Evolutionary conservation across 2,113 vertebrate species (phyloP).

Genomic region (Oxyruncus cristatus): DNA sequence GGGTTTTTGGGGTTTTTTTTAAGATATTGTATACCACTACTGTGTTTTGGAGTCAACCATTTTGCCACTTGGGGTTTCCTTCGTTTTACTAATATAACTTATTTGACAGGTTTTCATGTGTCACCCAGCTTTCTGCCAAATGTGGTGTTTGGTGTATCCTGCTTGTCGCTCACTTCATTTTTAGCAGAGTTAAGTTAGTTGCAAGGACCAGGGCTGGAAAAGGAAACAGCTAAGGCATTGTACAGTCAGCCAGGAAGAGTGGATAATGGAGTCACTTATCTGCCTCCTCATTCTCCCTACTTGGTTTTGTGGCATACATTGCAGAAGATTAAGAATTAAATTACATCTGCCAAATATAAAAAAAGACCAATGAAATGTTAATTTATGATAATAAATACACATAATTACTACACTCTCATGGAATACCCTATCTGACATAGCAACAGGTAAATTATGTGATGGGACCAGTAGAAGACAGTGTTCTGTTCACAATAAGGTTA

Average conservation of each 20-base stretch:
- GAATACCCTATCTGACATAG: neutral
- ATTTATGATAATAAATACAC: neutral
- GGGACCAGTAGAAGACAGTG: neutral
- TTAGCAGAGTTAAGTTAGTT: constrained; percentile 2
- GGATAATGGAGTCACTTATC: neutral
- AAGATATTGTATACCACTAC: neutral
- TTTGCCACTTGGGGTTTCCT: neutral
- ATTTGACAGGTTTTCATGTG: neutral
- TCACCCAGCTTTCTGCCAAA: constrained; percentile 18
- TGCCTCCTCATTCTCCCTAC: neutral
- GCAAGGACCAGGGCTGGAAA: constrained; percentile 2
- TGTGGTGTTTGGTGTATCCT: constrained; percentile 39
- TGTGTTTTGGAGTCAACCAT: neutral
- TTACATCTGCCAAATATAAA: neutral
- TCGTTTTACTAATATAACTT: neutral
- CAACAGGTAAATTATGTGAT: neutral
- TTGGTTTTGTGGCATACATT: neutral
- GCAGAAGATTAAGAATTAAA: neutral
- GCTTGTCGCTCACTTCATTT: neutral
- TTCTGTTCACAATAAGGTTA: neutral
- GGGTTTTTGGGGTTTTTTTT: neutral
- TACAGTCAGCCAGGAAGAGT: neutral
- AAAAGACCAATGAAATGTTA: neutral
- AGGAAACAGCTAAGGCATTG: constrained; percentile 17
- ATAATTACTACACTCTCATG: neutral